Conservation (phyloP, 2,888 invertebrate genomes). For the Zele albiditarsus region DNA sequence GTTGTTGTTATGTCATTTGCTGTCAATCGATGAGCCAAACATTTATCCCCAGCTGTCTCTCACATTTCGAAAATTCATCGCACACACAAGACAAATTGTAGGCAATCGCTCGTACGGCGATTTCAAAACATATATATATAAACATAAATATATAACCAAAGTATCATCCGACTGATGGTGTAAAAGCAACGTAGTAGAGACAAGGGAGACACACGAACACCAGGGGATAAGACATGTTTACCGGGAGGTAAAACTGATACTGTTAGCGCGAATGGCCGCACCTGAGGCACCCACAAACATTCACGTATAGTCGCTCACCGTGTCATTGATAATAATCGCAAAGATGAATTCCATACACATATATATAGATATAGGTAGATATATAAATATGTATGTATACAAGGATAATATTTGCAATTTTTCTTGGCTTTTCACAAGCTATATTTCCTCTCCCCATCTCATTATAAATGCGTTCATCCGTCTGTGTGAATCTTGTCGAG, state of each 20-base stretch:
- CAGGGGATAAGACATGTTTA: conserved; percentile 55
- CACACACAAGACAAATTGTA: conserved; percentile 27
- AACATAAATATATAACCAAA: conserved; percentile 6
- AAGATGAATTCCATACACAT: conserved; percentile 13
- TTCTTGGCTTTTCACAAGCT: conserved; percentile 15
- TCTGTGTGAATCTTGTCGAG: conserved; percentile 23
- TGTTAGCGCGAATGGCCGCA: conserved; percentile 54
- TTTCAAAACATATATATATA: conserved; percentile 11
- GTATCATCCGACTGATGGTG: conserved; percentile 16
- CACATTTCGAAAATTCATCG: conserved; percentile 47
- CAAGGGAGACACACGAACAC: conserved; percentile 17
- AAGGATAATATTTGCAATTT: conserved; percentile 18
- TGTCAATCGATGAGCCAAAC: conserved; percentile 13
- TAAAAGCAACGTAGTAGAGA: conserved; percentile 18
- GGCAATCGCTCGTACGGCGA: conserved; percentile 44
- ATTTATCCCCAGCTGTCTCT: conserved; percentile 2
- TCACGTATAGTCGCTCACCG: conserved; percentile 2
- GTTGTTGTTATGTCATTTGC: neutral
- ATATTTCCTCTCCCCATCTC: conserved; percentile 1
- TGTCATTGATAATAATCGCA: conserved; percentile 17
- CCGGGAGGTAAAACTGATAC: conserved; percentile 55
- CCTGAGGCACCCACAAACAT: conserved; percentile 48
- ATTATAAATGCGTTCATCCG: conserved; percentile 22
- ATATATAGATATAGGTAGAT: conserved; percentile 3
- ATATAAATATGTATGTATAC: too few species aligned